Conservation (phyloP, 2,888 invertebrate genomes). For the Tinea trinotella region DNA sequence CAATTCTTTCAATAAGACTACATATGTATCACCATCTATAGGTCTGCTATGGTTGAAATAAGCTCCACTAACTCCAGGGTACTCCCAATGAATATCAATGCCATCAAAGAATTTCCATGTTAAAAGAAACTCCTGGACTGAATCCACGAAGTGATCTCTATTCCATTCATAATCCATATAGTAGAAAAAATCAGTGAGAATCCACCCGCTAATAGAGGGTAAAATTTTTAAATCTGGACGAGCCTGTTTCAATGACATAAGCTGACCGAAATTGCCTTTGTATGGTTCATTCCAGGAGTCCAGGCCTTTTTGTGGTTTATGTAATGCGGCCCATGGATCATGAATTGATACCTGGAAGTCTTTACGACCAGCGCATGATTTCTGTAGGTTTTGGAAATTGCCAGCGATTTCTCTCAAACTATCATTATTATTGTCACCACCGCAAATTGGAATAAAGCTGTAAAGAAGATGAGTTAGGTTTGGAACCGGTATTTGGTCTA, state of each 20-base stretch:
- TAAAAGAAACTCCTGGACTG: slow-evolving; percentile 58
- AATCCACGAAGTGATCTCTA: slow-evolving; percentile 54
- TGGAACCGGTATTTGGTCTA: slow-evolving; percentile 55
- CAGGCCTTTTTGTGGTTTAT: slow-evolving; percentile 61
- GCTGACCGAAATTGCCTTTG: slow-evolving; percentile 63
- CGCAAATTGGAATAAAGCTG: slow-evolving; percentile 64
- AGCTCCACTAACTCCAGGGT: slow-evolving; percentile 66
- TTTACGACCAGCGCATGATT: slow-evolving; percentile 62
- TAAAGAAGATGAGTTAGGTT: slow-evolving; percentile 61
- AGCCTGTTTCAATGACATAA: slow-evolving; percentile 63
- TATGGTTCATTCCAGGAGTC: slow-evolving; percentile 66
- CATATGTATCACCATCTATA: slow-evolving; percentile 54
- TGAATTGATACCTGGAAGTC: slow-evolving; percentile 65
- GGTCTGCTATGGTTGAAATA: slow-evolving; percentile 58
- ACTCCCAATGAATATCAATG: slow-evolving; percentile 66
- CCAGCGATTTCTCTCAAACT: slow-evolving; percentile 66
- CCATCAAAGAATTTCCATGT: slow-evolving; percentile 69
- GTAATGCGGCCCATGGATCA: slow-evolving; percentile 64
- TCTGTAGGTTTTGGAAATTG: slow-evolving; percentile 63
- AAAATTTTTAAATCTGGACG: slow-evolving; percentile 59
- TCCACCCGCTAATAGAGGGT: slow-evolving; percentile 64
- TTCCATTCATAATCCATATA: slow-evolving; percentile 55
- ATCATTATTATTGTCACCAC: slow-evolving; percentile 65
- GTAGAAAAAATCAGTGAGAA: slow-evolving; percentile 63
- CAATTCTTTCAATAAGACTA: slow-evolving; percentile 55